These are phyloP conservation scores for Cydia amplana DNA, from an alignment of 1,140 invertebrate genomes.

Conservation along the genomic window DNA sequence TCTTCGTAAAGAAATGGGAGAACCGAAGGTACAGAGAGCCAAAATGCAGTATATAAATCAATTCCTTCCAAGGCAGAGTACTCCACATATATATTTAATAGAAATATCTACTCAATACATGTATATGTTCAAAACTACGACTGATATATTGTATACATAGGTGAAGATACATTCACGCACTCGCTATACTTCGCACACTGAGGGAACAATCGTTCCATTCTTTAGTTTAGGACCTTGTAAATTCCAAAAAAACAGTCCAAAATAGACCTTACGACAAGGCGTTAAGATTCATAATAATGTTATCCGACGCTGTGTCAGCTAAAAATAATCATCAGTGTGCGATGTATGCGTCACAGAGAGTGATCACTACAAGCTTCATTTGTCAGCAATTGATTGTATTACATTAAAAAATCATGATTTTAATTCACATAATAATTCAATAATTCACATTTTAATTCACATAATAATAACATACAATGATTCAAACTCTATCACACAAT, in stretches of 20 bases:
- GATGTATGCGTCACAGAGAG: slow-evolving; percentile 10
- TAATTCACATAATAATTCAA: neutral
- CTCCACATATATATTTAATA: slow-evolving; percentile 16
- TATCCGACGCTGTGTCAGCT: neutral
- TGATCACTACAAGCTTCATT: slow-evolving; percentile 24
- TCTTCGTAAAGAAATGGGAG: slow-evolving; percentile 47
- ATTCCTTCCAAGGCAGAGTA: slow-evolving; percentile 57
- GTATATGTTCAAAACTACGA: slow-evolving; percentile 31
- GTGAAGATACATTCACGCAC: slow-evolving; percentile 15
- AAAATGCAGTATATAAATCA: slow-evolving; percentile 56
- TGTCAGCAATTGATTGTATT: slow-evolving; percentile 2
- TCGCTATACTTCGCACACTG: slow-evolving; percentile 6
- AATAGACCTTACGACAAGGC: neutral
- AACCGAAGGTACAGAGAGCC: slow-evolving; percentile 40
- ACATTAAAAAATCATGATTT: slow-evolving; percentile 17
- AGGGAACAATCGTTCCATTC: neutral
- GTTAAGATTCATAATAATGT: neutral
- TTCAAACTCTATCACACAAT: neutral
- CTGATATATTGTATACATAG: slow-evolving; percentile 32
- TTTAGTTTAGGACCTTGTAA: neutral
- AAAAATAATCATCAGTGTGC: slow-evolving; percentile 7
- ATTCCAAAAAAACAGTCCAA: neutral
- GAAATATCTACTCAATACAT: slow-evolving; percentile 27
- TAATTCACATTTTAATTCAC: neutral
- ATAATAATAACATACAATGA: neutral